Percentiles rank a stretch among this genome's conserved stretches.
Conservation (phyloP, 2,113 vertebrate species). For the Oostethus manadensis region DNA sequence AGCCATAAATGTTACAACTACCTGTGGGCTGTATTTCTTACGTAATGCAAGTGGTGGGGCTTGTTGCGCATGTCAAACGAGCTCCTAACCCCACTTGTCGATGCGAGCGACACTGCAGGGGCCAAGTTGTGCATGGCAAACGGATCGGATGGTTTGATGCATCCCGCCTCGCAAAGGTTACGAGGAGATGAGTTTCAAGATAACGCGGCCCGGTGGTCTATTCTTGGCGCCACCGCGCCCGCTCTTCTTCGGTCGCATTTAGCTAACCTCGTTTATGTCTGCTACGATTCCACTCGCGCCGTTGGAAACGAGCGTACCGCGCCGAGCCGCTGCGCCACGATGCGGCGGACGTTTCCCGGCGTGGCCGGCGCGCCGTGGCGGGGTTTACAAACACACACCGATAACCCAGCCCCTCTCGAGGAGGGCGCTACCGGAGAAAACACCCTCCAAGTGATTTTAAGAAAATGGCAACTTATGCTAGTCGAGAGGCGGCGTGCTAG, state of each 20-base stretch:
- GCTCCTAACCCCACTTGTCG: conserved; percentile 13
- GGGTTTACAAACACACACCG: background rate
- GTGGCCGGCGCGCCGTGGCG: background rate
- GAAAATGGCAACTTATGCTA: background rate
- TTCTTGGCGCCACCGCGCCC: conserved; percentile 57
- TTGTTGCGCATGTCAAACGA: conserved; percentile 57
- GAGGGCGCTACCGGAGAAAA: background rate
- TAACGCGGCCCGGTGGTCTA: conserved; percentile 40
- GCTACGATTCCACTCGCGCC: background rate
- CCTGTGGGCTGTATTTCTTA: conserved; percentile 25
- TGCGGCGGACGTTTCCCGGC: background rate
- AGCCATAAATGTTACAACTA: conserved; percentile 7
- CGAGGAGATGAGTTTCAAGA: conserved; percentile 19
- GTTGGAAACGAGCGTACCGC: background rate
- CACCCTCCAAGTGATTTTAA: background rate
- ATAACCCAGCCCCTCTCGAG: too few relatives aligned
- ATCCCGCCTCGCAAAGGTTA: conserved; percentile 30
- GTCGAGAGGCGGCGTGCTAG: too few relatives aligned
- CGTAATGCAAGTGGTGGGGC: conserved; percentile 37
- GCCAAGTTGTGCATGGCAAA: background rate
- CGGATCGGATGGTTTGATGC: background rate
- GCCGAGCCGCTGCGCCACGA: background rate
- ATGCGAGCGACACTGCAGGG: conserved; percentile 10
- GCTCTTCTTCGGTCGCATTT: conserved; percentile 26
- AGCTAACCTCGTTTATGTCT: background rate